Percentiles rank a stretch among this genome's conserved stretches.
phyloP scores from a whole-genome alignment of 2,797 vertebrate species.

The Sebastes iracundus region DNA sequence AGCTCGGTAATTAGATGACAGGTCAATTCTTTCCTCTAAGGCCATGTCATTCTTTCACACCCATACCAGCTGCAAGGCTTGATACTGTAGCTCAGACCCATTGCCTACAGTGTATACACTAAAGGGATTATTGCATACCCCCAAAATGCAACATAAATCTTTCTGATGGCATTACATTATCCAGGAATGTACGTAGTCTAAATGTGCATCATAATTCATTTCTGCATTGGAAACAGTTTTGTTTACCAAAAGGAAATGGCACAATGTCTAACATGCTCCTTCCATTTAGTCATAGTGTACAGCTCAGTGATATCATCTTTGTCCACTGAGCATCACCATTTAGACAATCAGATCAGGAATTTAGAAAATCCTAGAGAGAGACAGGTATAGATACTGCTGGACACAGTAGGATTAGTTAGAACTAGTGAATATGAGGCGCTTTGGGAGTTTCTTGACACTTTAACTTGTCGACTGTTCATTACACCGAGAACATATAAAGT shows the following conservation, averaged over 20 bases:
- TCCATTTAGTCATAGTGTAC: not conserved
- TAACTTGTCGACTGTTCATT: not conserved
- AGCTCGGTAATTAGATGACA: conserved; percentile 75
- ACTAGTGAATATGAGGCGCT: not conserved
- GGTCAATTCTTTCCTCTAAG: conserved; percentile 53
- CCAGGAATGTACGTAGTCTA: not conserved
- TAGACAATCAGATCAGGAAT: not conserved
- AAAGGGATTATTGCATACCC: not conserved
- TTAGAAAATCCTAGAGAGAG: not conserved
- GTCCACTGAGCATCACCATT: not conserved
- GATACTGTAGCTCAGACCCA: conserved; percentile 5
- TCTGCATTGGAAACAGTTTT: not conserved
- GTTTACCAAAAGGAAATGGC: not conserved
- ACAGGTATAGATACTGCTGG: not conserved
- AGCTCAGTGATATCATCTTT: not conserved
- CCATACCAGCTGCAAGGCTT: conserved; percentile 57
- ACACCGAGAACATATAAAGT: not conserved
- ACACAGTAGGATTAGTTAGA: not conserved
- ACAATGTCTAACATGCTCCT: not conserved
- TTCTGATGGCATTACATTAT: not conserved
- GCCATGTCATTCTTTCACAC: conserved; percentile 50
- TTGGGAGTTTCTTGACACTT: not conserved
- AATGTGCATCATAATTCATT: not conserved
- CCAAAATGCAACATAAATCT: conserved; percentile 1
- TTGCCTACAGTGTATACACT: not conserved